Conservation (phyloP, 2,113 vertebrate genomes). For the Siphamia tubifer region DNA sequence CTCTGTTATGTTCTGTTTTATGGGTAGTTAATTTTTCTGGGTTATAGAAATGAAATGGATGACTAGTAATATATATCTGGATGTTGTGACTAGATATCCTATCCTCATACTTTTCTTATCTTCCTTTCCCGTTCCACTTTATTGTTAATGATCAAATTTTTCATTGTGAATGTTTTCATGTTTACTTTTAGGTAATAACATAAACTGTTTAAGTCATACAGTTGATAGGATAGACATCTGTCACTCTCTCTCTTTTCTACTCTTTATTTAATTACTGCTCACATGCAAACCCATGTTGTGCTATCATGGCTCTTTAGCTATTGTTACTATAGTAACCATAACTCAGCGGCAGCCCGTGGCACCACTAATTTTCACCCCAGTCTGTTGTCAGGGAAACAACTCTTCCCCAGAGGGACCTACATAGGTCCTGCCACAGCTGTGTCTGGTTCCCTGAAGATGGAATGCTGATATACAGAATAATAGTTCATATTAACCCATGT, state of each 20-base stretch:
- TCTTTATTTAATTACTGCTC: constrained; percentile 1
- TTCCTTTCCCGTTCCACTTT: background rate
- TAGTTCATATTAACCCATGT: background rate
- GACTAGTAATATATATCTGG: no score
- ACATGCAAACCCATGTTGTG: background rate
- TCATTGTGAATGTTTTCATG: constrained; percentile 4
- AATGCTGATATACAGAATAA: constrained; percentile 31
- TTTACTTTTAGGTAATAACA: no score
- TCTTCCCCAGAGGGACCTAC: constrained; percentile 21
- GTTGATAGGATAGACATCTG: constrained; percentile 1
- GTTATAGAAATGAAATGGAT: no score
- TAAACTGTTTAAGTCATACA: constrained; percentile 26
- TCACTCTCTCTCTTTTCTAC: background rate
- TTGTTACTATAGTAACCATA: constrained; percentile 44
- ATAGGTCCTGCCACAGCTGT: constrained; percentile 13
- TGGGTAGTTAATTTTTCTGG: no score
- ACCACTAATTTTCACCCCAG: constrained; percentile 4
- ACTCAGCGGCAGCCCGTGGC: constrained; percentile 26
- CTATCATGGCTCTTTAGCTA: constrained; percentile 11
- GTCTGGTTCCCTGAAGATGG: constrained; percentile 31
- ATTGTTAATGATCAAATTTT: background rate
- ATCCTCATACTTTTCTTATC: background rate
- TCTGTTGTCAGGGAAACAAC: constrained; percentile 53
- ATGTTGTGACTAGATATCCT: background rate
- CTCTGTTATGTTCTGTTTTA: no score